Percentiles rank a stretch among this genome's conserved stretches.
These are phyloP conservation scores for Nesometra sesokonis DNA, from an alignment of 35 echinoderm and acorn worm species.

Conservation along the genomic window DNA sequence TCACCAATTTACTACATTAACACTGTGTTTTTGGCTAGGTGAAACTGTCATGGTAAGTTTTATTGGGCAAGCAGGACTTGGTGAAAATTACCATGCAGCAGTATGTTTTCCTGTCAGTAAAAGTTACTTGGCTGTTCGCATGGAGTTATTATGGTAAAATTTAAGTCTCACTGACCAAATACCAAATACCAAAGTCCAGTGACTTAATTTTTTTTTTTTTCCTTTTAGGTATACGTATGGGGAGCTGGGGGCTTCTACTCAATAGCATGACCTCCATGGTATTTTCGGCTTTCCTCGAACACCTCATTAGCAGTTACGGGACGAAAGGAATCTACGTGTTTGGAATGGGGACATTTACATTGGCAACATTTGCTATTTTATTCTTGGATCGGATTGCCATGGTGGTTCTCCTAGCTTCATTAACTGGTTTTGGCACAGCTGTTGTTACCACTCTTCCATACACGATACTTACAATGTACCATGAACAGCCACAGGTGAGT, in stretches of 20 bases:
- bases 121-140: no score
- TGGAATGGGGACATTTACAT: slow-evolving; percentile 62
- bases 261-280: slow-evolving; percentile 65
- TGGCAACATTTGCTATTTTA: slow-evolving; percentile 50
- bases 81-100: no score
- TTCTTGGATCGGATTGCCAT: slow-evolving; percentile 39
- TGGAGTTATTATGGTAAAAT: no score
- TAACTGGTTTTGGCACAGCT: slow-evolving; percentile 76
- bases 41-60: no score
- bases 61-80: no score
- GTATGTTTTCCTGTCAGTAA: no score
- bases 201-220: background rate
- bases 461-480: slow-evolving; percentile 68
- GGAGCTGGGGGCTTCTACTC: slow-evolving; percentile 69
- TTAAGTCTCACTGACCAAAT: no score
- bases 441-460: slow-evolving; percentile 57
- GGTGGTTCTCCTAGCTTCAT: slow-evolving; percentile 50
- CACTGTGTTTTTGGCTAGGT: no score
- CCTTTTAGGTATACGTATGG: slow-evolving; percentile 83
- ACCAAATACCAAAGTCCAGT: no score
- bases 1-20: no score
- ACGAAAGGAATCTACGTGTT: slow-evolving; percentile 40
- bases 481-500: slow-evolving; percentile 64
- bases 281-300: slow-evolving; percentile 48
- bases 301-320: slow-evolving; percentile 35